These are phyloP conservation scores for Calliphora vicina DNA, from an alignment of 1,140 invertebrate genomes.

Conservation along the genomic window DNA sequence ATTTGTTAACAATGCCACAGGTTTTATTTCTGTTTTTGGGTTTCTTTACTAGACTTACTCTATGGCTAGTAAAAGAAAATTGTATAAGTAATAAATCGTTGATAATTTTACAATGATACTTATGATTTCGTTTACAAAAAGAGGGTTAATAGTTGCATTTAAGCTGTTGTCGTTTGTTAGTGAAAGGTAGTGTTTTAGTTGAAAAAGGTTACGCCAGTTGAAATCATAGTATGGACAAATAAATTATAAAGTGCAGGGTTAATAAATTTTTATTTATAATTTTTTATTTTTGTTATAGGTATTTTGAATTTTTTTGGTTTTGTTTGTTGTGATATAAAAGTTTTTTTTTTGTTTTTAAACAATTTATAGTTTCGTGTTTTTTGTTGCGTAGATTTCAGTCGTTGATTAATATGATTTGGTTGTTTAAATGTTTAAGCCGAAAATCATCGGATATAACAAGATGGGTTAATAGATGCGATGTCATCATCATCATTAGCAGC, in stretches of 20 bases:
- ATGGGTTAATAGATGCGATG: slow-evolving; percentile 62
- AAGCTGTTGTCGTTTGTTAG: not conserved
- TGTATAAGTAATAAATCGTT: not conserved
- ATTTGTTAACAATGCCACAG: too few species aligned
- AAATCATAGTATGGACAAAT: too few species aligned
- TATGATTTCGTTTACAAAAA: not conserved
- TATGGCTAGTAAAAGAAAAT: slow-evolving; percentile 24
- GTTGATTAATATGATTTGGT: slow-evolving; percentile 42
- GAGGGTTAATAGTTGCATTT: not conserved
- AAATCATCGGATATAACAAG: slow-evolving; percentile 63
- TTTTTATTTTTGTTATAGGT: slow-evolving; percentile 4
- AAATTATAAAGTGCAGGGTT: not conserved
- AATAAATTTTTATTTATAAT: not conserved
- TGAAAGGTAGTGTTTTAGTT: not conserved
- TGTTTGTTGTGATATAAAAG: slow-evolving; percentile 16
- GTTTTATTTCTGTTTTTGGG: not conserved
- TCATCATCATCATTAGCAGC: slow-evolving; percentile 61
- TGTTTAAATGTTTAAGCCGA: slow-evolving; percentile 54
- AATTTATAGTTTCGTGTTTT: slow-evolving; percentile 15
- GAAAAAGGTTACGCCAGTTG: not conserved
- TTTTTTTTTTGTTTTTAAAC: slow-evolving; percentile 31
- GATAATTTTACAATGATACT: not conserved
- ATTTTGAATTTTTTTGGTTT: not conserved
- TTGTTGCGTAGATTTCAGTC: slow-evolving; percentile 34
- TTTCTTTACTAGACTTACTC: slow-evolving; percentile 36